Base-by-base conservation (phyloP, 1,140 invertebrate species). In the Conus ventricosus region DNA sequence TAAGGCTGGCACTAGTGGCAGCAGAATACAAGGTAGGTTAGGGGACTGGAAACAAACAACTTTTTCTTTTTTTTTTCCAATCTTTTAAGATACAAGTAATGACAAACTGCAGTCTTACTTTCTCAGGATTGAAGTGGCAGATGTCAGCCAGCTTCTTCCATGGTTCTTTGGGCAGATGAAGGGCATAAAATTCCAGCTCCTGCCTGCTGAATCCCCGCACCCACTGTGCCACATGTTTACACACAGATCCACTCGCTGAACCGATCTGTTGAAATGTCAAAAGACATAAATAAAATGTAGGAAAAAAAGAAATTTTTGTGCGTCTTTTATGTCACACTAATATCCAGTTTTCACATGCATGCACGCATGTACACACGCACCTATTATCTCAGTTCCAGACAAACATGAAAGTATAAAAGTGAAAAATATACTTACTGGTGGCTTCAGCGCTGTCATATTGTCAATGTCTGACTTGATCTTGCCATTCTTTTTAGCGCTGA, bases 141-240 rank as follows among this genome's bases (percentile, higher is more conserved):
- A 95, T 92, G 87, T 95, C 94, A 20, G 94, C 93, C 67, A 95
- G 63, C 89, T 94, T 94, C 87, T 92, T 94, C 94, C 94, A 95
- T n/a, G 93, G 92, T n/a, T 94, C 92, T 87, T 91, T 93, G 13
- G 94, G 93, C 53, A 94, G 90, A 85, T 94, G 90, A 10, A 95
- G 87, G 23, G 93, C 91, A 84, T 91, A 94, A 80, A 93, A 94
- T 87, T 94, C 94, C 17, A 95, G 87, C 67, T 95, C 94, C 39
- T 93, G 92, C 88, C 76, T 81, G 20, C 90, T 91, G 67, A 95
- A 93, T 13, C 71, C 90, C 78, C 86, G 84, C 0, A 92, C 93
- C 94, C 94, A 95, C 39, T 86, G 88, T 83, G 90, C 88, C 0
- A 95, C 89, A 25, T 93, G 91, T 85, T 93, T 93, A 89, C 93